Evolutionary conservation across 2,113 vertebrate genomes (phyloP), one percentile per base, ranked within the genome.

Genomic region (Oryzias javanicus): DNA sequence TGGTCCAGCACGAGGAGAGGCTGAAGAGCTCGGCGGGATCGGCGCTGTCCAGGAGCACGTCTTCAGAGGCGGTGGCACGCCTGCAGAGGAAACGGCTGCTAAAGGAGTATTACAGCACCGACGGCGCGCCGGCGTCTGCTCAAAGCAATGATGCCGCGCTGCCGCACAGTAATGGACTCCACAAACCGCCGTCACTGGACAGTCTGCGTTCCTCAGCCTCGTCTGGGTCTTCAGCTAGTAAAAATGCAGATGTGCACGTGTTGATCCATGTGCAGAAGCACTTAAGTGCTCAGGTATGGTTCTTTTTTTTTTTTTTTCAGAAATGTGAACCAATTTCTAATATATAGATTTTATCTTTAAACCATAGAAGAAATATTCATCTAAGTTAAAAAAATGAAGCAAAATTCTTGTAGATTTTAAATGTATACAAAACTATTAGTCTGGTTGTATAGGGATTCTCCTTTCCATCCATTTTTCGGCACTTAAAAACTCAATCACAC

Each of bases 21-120:
- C 76, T 91, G 18, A 84, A 85, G 44, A 67, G 17, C 0, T 80
- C 50, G 1, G 67, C 64, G 47, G 85, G 80, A 51, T 72, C 87
- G 12, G 90, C 89, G 55, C 78, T 94, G 62, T 86, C 91, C 47
- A 91, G 91, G 74, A 95, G 94, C 70, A 91, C 93, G 22, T 97
- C 94, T 8, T 90, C 68, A 10, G 94, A 97, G 56, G 79, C 94
- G 4, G 88, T 90, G 0, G 90, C 90, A 24, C 93, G 96, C 3
- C 65, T 95, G 60, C 94, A 95, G 75, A 93, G 93, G 69, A 97
- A 98, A 72, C 93, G 93, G 40, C 90, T 96, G 49, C 67, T 98
- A 5, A 98, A 94, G 83, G 94, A 98, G 42, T 99, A 93, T 88
- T 98, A 98, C 58, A 95, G 93, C 70, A 86, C 83, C 1, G 93